Base-by-base conservation (phyloP, 2,888 invertebrate genomes). In the Autographa gamma region DNA sequence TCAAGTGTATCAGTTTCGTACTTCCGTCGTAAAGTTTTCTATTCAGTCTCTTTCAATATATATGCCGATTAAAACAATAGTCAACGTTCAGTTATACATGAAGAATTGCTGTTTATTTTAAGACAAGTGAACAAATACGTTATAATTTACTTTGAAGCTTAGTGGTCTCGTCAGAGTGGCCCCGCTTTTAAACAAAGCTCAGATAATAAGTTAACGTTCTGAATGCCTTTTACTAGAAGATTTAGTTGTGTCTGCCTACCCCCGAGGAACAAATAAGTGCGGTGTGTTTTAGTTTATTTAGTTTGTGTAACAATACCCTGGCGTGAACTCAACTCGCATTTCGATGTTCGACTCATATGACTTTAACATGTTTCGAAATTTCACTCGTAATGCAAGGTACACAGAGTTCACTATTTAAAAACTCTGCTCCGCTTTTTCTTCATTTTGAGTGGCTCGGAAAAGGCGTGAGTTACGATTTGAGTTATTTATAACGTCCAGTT, bases 401-500 rank as follows among this genome's bases (percentile, higher is more conserved):
- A 60, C 71, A 91, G 82, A 85, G 91, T 90, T 66, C 74, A 89
- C 77, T 87, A 74, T 90, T 69, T 66, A 69, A 73, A 63, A 71
- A 48, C 58, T 71, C 60, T 38, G n/a, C 60, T 52, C 54, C 74
- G 79, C 80, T 81, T 77, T 84, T 86, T 87, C 87, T 86, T 88
- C 88, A 86, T 88, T 88, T 86, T 79, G 85, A 85, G 84, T 84
- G 85, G 84, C 87, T 88, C 79, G 87, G 90, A 91, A 92, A 93
- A 91, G 89, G 90, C 87, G 89, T 91, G 92, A 93, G 91, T 93
- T 93, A 93, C 90, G 91, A 87, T 91, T 91, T 90, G 90, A 92
- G 93, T 94, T 94, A 94, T 95, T 95, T 94, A 95, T 94, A 91
- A 91, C 90, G 88, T 89, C 93, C 92, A 92, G 94, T 93, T 93